These are phyloP conservation scores for Macroramphosus scolopax DNA, from an alignment of 2,797 vertebrate species.

Conservation along the genomic window DNA sequence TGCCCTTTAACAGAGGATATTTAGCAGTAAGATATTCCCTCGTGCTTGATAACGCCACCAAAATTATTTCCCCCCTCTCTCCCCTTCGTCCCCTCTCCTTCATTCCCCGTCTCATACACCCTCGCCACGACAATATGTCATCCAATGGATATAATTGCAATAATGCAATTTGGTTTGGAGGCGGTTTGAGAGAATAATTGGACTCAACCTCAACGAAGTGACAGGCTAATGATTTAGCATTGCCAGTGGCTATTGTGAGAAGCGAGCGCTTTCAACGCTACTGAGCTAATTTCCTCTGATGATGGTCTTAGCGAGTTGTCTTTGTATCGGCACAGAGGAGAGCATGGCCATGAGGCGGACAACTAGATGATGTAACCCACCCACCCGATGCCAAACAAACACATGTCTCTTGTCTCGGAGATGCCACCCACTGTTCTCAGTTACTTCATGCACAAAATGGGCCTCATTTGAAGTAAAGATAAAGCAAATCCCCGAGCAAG, in stretches of 20 bases:
- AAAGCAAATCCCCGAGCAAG: constrained; percentile 44
- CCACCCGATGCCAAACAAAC: constrained; percentile 73
- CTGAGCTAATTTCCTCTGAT: constrained; percentile 79
- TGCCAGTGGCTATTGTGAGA: constrained; percentile 78
- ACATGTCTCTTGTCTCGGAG: constrained; percentile 67
- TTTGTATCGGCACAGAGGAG: constrained; percentile 70
- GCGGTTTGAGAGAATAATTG: constrained; percentile 78
- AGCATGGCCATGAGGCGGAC: constrained; percentile 67
- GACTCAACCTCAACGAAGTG: constrained; percentile 71
- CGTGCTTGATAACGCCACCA: constrained; percentile 49
- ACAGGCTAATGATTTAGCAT: constrained; percentile 75
- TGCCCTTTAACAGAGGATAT: constrained; percentile 43
- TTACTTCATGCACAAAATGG: constrained; percentile 47
- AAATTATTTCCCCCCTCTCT: constrained; percentile 45
- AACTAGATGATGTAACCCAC: constrained; percentile 72
- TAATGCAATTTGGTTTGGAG: constrained; percentile 80
- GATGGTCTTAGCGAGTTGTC: constrained; percentile 71
- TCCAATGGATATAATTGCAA: constrained; percentile 75
- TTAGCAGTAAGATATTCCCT: constrained; percentile 29
- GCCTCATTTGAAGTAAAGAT: constrained; percentile 53
- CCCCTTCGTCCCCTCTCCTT: constrained; percentile 26
- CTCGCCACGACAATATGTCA: constrained; percentile 69
- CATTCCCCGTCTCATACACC: constrained; percentile 48
- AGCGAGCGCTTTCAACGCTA: constrained; percentile 69
- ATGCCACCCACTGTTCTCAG: constrained; percentile 62